These are phyloP conservation scores for Hypsopygia costalis DNA, from an alignment of 2,888 invertebrate species.

Conservation along the genomic window DNA sequence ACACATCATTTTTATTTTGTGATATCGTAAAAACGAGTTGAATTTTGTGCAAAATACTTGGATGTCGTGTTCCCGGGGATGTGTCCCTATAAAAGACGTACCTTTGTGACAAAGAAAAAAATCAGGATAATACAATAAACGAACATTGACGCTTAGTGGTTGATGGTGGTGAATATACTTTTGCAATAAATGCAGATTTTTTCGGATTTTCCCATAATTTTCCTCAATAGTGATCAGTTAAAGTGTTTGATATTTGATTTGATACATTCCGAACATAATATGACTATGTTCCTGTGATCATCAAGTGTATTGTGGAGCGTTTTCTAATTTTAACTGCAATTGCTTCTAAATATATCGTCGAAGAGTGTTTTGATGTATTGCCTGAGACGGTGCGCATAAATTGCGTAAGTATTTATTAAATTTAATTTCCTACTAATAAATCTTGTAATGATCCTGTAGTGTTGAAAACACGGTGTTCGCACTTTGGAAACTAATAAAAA, in stretches of 20 bases:
- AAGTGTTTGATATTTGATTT: conserved; percentile 35
- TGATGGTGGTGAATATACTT: conserved; percentile 33
- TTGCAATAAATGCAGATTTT: conserved; percentile 31
- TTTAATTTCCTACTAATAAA: conserved; percentile 15
- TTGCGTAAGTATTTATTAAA: conserved; percentile 65
- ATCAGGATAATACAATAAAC: conserved; percentile 37
- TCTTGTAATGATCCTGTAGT: background rate
- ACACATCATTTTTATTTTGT: conserved; percentile 67
- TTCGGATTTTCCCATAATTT: conserved; percentile 46
- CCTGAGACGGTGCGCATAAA: conserved; percentile 44
- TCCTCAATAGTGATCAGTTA: conserved; percentile 27
- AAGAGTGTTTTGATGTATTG: conserved; percentile 56
- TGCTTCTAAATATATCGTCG: conserved; percentile 59
- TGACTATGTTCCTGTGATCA: conserved; percentile 39
- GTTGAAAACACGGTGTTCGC: too few species aligned
- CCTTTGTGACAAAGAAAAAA: conserved; percentile 39
- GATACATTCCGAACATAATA: conserved; percentile 43
- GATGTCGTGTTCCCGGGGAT: conserved; percentile 51
- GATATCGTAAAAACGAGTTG: conserved; percentile 61
- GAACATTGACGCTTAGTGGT: conserved; percentile 33
- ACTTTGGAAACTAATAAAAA: too few species aligned
- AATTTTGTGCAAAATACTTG: conserved; percentile 56
- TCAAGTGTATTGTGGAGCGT: conserved; percentile 43
- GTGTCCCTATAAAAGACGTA: conserved; percentile 41
- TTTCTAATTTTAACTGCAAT: conserved; percentile 68